Conservation (phyloP, 2,888 invertebrate species). For the Phorcus lineatus region DNA sequence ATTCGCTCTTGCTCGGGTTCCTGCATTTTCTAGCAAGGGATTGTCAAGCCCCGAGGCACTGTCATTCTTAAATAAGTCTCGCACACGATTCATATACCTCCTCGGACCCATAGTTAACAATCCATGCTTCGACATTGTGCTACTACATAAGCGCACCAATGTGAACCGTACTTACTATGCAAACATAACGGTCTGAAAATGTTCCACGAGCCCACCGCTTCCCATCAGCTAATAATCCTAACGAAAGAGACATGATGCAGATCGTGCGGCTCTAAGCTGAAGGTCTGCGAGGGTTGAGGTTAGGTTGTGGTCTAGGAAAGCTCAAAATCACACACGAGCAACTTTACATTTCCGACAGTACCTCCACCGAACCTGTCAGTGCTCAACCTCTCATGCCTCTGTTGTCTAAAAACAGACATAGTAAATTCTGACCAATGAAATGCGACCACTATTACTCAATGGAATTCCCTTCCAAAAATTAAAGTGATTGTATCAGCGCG, state of each 20-base stretch:
- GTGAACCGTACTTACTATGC: conserved; percentile 16
- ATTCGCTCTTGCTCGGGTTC: conserved; percentile 22
- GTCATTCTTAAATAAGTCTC: not conserved
- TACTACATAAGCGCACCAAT: not conserved
- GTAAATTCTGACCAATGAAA: conserved; percentile 17
- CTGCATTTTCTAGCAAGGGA: not conserved
- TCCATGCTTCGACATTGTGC: conserved; percentile 12
- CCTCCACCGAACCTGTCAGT: conserved; percentile 4
- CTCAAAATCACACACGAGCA: not conserved
- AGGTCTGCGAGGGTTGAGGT: not conserved
- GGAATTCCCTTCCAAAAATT: not conserved
- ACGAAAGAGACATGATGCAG: conserved; percentile 7
- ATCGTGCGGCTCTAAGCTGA: not conserved
- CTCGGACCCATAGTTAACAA: not conserved
- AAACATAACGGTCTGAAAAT: not conserved
- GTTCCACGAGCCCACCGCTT: conserved; percentile 14
- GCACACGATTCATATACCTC: not conserved
- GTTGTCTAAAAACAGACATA: conserved; percentile 24
- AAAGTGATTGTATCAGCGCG: not conserved
- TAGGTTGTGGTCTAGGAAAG: not conserved
- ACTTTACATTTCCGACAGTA: conserved; percentile 4
- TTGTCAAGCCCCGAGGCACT: not conserved
- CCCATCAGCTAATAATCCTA: not conserved
- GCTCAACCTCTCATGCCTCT: conserved; percentile 5
- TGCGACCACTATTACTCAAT: not conserved